These are phyloP conservation scores for Tachyglossus aculeatus DNA, from an alignment of 2,797 vertebrate species.

Conservation along the genomic window DNA sequence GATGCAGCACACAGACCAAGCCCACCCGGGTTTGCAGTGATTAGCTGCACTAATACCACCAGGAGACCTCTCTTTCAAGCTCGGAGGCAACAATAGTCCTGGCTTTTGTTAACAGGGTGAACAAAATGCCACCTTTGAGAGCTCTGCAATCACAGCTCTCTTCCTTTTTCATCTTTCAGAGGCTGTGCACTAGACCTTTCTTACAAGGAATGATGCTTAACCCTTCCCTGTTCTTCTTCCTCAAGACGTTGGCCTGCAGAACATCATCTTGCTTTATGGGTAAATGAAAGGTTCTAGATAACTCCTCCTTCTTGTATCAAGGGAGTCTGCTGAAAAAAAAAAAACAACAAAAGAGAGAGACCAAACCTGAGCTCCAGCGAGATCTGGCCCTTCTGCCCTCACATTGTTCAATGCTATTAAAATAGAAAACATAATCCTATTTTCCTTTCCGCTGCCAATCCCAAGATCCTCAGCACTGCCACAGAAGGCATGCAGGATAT, in stretches of 20 bases:
- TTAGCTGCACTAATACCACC: conserved; percentile 69
- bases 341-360: no score
- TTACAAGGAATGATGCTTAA: conserved; percentile 36
- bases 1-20: neutral
- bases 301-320: neutral
- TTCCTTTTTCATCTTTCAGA: conserved; percentile 44
- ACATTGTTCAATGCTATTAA: no score
- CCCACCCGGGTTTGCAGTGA: conserved; percentile 59
- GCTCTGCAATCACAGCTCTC: conserved; percentile 37
- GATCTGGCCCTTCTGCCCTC: no score
- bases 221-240: conserved; percentile 11
- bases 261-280: conserved; percentile 5
- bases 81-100: conserved; percentile 36
- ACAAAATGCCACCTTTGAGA: conserved; percentile 65
- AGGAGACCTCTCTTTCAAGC: conserved; percentile 68
- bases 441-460: no score
- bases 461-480: no score
- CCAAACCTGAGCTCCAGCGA: no score
- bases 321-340: no score
- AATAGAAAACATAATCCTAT: no score
- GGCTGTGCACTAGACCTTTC: conserved; percentile 19
- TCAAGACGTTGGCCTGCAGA: neutral
- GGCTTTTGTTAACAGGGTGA: conserved; percentile 57
- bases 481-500: no score
- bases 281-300: neutral